Evolutionary conservation across 2,113 vertebrate genomes (phyloP).

Genomic region (Calyptommatus sinebrachiatus): DNA sequence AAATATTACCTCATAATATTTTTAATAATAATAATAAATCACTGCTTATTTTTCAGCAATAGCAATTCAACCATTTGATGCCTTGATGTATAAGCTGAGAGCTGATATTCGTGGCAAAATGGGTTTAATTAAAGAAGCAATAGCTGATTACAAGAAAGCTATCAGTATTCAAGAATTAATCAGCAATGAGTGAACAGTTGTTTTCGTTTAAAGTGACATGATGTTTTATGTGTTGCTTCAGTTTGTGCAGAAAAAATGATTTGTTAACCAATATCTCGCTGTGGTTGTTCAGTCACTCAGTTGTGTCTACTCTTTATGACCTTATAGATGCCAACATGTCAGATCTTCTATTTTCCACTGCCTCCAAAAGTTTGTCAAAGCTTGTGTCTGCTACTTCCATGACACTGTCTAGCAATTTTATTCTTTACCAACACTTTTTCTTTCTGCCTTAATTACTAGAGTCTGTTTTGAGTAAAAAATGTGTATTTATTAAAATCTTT

Average conservation of each 20-base stretch:
- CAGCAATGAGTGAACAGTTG: conserved; percentile 17
- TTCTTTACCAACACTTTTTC: background rate
- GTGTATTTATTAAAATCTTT: conserved; percentile 22
- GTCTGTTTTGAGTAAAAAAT: conserved; percentile 8
- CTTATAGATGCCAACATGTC: no score
- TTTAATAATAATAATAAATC: no score
- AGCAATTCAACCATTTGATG: conserved; percentile 70
- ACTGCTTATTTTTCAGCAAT: conserved; percentile 65
- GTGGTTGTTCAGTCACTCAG: conserved; percentile 8
- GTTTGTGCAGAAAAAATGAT: conserved; percentile 8
- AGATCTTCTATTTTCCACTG: no score
- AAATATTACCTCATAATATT: conserved; percentile 1
- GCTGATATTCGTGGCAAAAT: conserved; percentile 75
- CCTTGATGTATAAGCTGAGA: conserved; percentile 72
- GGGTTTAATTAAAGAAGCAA: conserved; percentile 67
- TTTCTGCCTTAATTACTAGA: background rate
- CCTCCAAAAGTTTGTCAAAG: no score
- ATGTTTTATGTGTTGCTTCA: conserved; percentile 3
- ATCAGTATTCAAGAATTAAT: conserved; percentile 67
- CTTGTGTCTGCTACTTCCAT: no score
- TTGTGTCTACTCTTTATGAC: no score
- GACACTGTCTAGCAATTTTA: background rate
- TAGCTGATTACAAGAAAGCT: conserved; percentile 74
- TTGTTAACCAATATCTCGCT: background rate
- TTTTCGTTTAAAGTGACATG: background rate